Conservation (phyloP, 2,797 vertebrate genomes). For the Poeciliopsis turneri region DNA sequence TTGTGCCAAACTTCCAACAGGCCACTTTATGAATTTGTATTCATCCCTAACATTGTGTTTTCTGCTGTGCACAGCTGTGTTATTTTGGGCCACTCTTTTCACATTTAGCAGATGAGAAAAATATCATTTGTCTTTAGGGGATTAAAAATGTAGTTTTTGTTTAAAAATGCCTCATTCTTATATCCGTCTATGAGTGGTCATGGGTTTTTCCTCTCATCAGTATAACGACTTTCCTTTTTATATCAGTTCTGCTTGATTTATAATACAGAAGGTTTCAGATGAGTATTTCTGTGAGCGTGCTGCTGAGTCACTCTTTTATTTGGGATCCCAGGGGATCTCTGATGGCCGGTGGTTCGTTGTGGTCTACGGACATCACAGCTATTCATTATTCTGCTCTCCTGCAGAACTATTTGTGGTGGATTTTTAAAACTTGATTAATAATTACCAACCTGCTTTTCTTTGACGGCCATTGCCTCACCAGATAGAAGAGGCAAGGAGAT, state of each 20-base stretch:
- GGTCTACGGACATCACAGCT: background rate
- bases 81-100: background rate
- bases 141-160: background rate
- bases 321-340: background rate
- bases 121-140: background rate
- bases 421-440: background rate
- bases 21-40: background rate
- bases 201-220: background rate
- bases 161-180: background rate
- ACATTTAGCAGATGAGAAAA: background rate
- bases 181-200: background rate
- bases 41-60: background rate
- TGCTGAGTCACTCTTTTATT: conserved; percentile 3
- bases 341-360: background rate
- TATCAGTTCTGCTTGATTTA: background rate
- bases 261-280: background rate
- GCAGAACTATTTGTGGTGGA: background rate
- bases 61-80: background rate
- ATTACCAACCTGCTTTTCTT: background rate
- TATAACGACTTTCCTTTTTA: background rate
- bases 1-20: background rate
- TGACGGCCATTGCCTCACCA: background rate
- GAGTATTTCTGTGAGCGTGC: background rate
- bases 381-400: conserved; percentile 1
- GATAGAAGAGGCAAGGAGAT: background rate